Base-by-base conservation (phyloP, 2,888 invertebrate genomes). In the Hypsopygia costalis region DNA sequence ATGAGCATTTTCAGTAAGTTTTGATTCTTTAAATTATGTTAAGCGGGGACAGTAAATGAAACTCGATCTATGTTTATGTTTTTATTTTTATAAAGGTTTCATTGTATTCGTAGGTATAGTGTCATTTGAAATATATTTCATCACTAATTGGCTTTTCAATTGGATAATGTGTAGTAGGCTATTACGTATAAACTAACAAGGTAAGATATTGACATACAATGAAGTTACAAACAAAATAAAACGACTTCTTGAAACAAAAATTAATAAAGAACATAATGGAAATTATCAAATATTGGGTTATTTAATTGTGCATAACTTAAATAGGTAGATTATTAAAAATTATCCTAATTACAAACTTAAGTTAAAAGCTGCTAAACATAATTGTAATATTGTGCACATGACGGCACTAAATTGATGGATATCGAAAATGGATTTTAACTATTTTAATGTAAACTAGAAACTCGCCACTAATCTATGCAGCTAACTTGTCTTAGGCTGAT, bases 151-250 rank as follows among this genome's bases (percentile, higher is more conserved):
- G 77, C 75, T 77, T 77, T 77, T 61, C 65, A 67, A 75, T 72
- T 72, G 68, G 68, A 77, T 79, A 80, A 86, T 87, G 88, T 88
- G 88, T 87, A 87, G 87, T 77, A 85, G 86, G 87, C 79, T 69
- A 78, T 80, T 80, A 81, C 73, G 69, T 77, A 69, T 66, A 71
- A 37, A 75, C 68, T 70, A 76, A 76, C 68, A 74, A 46, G 52
- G 58, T 70, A 73, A 67, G 54, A 62, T 61, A 62, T 62, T 55
- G 55, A 52, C 62, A 67, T 64, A 48, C 49, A 51, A 51, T 43
- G 49, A 46, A 63, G 51, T 57, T 58, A 59, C 67, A 61, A 51
- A 61, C 50, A 56, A 58, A 55, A 49, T 53, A 54, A 58, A 51
- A 46, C 27, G 9, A 9, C 22, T 6, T 46, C 49, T 55, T 46